Conservation (phyloP, 2,113 vertebrate genomes). For the Erinaceus europaeus region DNA sequence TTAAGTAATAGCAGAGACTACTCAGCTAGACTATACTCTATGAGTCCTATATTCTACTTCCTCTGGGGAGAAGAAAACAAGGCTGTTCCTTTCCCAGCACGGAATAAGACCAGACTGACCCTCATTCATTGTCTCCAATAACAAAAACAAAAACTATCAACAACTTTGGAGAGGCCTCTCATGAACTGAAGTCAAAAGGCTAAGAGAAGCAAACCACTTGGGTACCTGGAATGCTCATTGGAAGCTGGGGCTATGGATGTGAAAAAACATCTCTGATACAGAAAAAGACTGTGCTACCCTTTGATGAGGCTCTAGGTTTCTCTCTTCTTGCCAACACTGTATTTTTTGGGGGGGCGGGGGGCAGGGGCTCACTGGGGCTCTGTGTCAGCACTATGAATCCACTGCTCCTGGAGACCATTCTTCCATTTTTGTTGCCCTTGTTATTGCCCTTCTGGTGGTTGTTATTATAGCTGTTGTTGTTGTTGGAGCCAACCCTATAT, state of each 20-base stretch:
- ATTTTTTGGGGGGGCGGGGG: no score
- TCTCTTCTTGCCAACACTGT: no score
- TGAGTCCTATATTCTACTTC: neutral
- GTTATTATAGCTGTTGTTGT: no score
- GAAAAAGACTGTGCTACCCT: neutral
- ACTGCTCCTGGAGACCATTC: no score
- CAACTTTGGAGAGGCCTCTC: neutral
- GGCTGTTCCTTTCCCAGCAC: neutral
- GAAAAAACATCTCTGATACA: neutral
- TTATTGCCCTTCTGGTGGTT: no score
- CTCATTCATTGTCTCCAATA: neutral
- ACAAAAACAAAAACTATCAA: neutral
- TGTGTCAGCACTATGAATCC: no score
- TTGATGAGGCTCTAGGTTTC: neutral
- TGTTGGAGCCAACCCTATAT: no score
- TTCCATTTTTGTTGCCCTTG: no score
- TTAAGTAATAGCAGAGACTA: no score
- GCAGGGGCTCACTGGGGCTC: no score
- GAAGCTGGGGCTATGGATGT: neutral
- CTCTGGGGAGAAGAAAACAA: neutral
- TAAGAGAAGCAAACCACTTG: neutral
- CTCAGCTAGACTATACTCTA: no score
- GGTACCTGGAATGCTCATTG: neutral
- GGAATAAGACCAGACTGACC: neutral
- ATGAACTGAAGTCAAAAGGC: neutral